Base-by-base conservation (phyloP, 2,797 vertebrate genomes). In the Balearica regulorum region DNA sequence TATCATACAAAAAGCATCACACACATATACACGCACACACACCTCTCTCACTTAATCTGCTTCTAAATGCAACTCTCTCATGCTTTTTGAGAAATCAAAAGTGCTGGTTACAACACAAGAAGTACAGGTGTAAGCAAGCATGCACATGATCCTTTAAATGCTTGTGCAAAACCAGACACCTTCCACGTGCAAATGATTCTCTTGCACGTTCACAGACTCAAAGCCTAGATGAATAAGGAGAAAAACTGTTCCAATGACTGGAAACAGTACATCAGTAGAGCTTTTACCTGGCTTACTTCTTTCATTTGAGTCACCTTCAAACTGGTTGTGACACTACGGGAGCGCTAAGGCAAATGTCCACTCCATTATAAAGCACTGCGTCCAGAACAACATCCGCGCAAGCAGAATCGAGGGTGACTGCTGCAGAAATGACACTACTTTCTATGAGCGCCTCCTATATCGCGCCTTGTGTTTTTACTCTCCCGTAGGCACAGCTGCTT, bases 11-110 rank as follows among this genome's bases (percentile, higher is more conserved):
- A 55, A 94, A 31, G 0, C 13, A 65, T 10, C 31, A 72, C 28
- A 46, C 13, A 64, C 15, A 16, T 14, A 57, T 0, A 1, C 1
- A 6, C 8, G 19, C 18, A n/a, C 8, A n/a, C 8, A 37, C 11
- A 13, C 25, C 10, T 7, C 24, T 44, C 37, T 17, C 39, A 41
- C 26, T 48, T 55, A 8, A 48, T 44, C 29, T 89, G 60, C 57
- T 81, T 83, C 48, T 81, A 78, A 83, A 75, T 24, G 29, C 48
- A 93, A 51, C 43, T 64, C 39, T 39, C 20, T 73, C 12, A 10
- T 19, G 21, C 19, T 80, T 83, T 85, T 41, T 65, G 49, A 72
- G 80, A 83, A 88, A 65, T 31, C 51, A 81, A 22, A 89, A 48
- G n/a, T 37, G 64, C n/a, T 80, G 51, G 29, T 49, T 65, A 51